Conservation (phyloP, 2,113 vertebrate species). For the Arvicanthis niloticus region DNA sequence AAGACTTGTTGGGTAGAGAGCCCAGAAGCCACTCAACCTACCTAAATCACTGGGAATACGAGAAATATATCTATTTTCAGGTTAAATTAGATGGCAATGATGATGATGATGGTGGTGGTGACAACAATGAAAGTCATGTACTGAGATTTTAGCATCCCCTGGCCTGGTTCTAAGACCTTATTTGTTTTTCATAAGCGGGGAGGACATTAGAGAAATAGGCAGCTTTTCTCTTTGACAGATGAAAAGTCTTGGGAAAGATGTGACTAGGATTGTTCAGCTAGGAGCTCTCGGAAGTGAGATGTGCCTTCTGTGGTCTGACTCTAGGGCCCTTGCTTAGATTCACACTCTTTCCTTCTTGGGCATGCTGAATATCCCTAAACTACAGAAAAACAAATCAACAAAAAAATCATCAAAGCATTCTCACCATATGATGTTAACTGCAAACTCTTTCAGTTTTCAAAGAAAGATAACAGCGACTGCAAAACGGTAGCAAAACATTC, state of each 20-base stretch:
- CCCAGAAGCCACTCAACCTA: not conserved
- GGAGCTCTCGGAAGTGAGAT: not conserved
- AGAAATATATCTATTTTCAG: not conserved
- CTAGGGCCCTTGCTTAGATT: not conserved
- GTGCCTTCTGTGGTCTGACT: not conserved
- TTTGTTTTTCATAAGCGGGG: not conserved
- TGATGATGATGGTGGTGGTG: not conserved
- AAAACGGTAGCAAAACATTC: not conserved
- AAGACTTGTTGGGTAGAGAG: not conserved
- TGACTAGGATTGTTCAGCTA: not conserved
- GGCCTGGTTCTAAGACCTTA: not conserved
- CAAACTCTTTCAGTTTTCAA: not conserved
- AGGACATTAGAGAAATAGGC: not conserved
- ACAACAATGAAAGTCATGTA: fast-evolving
- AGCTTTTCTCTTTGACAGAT: not conserved
- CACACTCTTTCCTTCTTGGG: not conserved
- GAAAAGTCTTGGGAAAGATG: not conserved
- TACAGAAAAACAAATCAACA: not conserved
- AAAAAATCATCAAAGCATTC: not conserved
- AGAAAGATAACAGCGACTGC: not conserved
- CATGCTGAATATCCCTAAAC: not conserved
- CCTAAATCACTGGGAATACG: not conserved
- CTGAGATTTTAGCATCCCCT: not conserved
- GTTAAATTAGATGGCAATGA: not conserved
- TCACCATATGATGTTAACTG: not conserved